phyloP scores from a whole-genome alignment of 2,797 vertebrate genomes.

The Pelodytes ibericus region DNA sequence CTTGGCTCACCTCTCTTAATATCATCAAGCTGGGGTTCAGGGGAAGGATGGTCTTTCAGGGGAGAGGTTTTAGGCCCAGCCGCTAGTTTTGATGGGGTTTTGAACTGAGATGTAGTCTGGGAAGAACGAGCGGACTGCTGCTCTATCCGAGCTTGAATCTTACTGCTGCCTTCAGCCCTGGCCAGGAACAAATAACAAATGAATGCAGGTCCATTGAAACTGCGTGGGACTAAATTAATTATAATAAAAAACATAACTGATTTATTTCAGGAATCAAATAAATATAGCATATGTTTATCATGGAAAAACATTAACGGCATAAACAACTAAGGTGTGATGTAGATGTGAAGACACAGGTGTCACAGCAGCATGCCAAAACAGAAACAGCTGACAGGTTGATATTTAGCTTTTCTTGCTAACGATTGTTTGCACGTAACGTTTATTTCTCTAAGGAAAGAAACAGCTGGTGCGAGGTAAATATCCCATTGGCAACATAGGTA shows the following conservation, averaged over 20 bases:
- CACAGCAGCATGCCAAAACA: too few relatives aligned
- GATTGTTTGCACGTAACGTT: too few relatives aligned
- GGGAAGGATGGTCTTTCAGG: constrained; percentile 92
- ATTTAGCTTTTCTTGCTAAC: too few relatives aligned
- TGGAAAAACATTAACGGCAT: too few relatives aligned
- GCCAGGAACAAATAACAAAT: constrained; percentile 55
- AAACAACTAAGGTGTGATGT: too few relatives aligned
- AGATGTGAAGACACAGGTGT: too few relatives aligned
- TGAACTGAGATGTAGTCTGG: constrained; percentile 84
- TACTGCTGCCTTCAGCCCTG: constrained; percentile 98
- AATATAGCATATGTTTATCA: too few relatives aligned
- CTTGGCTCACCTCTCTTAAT: constrained; percentile 89
- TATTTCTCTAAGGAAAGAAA: too few relatives aligned
- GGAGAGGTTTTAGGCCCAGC: constrained; percentile 88
- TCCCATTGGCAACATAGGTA: too few relatives aligned
- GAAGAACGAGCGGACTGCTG: constrained; percentile 86
- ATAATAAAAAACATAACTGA: background rate
- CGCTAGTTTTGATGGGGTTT: constrained; percentile 87
- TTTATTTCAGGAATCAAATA: background rate
- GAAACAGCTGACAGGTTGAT: too few relatives aligned
- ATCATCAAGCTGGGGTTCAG: constrained; percentile 95
- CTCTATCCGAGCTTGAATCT: constrained; percentile 94
- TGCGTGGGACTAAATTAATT: background rate
- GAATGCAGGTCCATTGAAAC: too few relatives aligned
- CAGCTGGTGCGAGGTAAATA: too few relatives aligned